Percentiles rank a stretch among this genome's conserved stretches.
Evolutionary conservation across 1,140 invertebrate species (phyloP).

Genomic region (Drosophila subpulchrella): DNA sequence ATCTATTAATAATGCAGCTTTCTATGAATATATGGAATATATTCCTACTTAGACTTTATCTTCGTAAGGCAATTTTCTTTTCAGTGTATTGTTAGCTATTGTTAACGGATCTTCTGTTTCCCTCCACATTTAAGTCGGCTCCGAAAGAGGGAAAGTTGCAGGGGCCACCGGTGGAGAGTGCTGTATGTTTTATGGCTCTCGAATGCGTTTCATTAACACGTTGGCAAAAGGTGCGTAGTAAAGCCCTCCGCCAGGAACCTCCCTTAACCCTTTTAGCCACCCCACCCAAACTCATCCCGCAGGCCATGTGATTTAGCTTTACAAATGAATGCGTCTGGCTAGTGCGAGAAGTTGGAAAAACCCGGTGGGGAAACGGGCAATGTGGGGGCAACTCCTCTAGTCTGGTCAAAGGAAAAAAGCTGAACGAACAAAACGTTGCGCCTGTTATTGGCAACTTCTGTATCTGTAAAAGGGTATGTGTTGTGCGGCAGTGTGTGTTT

Average conservation of each 20-base stretch:
- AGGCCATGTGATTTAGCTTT: slow-evolving; percentile 63
- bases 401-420: slow-evolving; percentile 78
- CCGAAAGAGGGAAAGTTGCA: slow-evolving; percentile 4
- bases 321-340: slow-evolving; percentile 79
- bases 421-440: slow-evolving; percentile 66
- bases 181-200: slow-evolving; percentile 55
- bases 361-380: not conserved
- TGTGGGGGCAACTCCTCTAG: slow-evolving; percentile 19
- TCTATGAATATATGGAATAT: too few relatives aligned
- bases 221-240: slow-evolving; percentile 79
- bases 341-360: slow-evolving; percentile 27
- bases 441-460: slow-evolving; percentile 77
- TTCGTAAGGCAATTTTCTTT: not conserved
- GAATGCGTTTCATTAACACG: slow-evolving; percentile 79
- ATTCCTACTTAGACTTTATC: too few relatives aligned
- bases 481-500: slow-evolving; percentile 27
- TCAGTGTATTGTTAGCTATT: slow-evolving; percentile 1
- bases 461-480: slow-evolving; percentile 22
- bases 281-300: not conserved
- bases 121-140: slow-evolving; percentile 30
- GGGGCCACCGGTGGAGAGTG: slow-evolving; percentile 13
- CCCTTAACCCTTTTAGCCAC: not conserved
- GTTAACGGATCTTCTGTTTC: slow-evolving; percentile 10
- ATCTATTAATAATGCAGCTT: too few relatives aligned
- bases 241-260: slow-evolving; percentile 39